Evolutionary conservation across 1,140 invertebrate genomes (phyloP).

Genomic region (Proales similis): DNA sequence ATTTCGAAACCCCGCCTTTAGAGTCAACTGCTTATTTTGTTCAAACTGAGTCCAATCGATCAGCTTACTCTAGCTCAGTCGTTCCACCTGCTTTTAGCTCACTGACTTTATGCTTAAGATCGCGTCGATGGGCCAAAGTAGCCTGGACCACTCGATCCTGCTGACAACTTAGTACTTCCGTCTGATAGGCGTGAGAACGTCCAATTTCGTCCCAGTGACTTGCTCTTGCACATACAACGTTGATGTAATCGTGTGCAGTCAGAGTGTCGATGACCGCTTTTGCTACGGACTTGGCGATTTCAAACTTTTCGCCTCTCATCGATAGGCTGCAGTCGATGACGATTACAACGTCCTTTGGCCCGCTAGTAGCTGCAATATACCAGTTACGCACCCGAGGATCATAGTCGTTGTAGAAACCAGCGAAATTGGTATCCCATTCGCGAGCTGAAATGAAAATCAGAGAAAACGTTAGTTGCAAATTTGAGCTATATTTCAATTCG

Average conservation of each 20-base stretch:
- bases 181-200: conserved; percentile 48
- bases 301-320: conserved; percentile 51
- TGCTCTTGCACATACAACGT: conserved; percentile 53
- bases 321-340: conserved; percentile 54
- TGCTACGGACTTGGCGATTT: conserved; percentile 52
- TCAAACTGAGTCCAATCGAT: conserved; percentile 33
- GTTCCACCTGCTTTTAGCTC: conserved; percentile 51
- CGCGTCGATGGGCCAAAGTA: conserved; percentile 52
- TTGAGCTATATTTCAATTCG: too few species aligned
- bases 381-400: conserved; percentile 53
- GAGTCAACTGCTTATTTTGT: not conserved
- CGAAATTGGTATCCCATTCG: conserved; percentile 55
- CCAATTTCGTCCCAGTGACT: conserved; percentile 52
- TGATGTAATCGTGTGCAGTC: conserved; percentile 54
- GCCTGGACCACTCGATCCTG: conserved; percentile 50
- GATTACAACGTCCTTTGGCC: conserved; percentile 55
- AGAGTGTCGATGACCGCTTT: conserved; percentile 54
- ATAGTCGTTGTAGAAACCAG: conserved; percentile 55
- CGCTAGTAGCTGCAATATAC: conserved; percentile 55
- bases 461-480: too few species aligned
- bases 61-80: conserved; percentile 50
- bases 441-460: too few species aligned
- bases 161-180: conserved; percentile 52
- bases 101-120: conserved; percentile 53
- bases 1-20: conserved; percentile 50